Evolutionary conservation across 37 sponge, comb jelly and placozoan genomes (phyloP).

Genomic region (Chondrosia reniformis): DNA sequence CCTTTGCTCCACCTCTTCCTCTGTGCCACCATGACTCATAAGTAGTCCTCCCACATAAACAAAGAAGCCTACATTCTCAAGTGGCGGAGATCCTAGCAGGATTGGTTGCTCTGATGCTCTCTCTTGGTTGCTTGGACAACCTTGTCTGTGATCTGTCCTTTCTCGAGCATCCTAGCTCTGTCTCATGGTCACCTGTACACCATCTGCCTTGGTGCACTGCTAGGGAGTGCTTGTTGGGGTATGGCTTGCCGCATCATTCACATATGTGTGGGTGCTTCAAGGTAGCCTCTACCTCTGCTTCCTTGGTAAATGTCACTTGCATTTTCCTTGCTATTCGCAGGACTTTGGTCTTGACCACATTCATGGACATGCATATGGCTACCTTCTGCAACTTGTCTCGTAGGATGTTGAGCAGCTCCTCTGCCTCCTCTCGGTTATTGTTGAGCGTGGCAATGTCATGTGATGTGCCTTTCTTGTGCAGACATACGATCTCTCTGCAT

Average conservation of each 20-base stretch:
- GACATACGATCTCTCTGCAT: neutral
- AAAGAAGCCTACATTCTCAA: neutral
- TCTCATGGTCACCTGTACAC: neutral
- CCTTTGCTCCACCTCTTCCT: neutral
- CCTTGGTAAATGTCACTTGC: neutral
- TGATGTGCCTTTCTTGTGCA: neutral
- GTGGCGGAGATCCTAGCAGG: neutral
- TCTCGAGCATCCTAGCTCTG: neutral
- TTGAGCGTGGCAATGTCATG: neutral
- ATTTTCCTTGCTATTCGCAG: neutral
- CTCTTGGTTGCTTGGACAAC: neutral
- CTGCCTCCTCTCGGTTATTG: neutral
- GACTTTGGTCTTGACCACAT: neutral
- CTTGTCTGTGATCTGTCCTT: neutral
- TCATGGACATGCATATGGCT: neutral
- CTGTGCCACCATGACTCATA: neutral
- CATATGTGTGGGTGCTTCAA: neutral
- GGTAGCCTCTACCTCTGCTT: neutral
- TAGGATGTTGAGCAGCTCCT: neutral
- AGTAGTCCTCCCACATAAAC: neutral
- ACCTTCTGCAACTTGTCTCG: neutral
- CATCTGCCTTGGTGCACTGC: neutral
- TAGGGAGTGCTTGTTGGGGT: slow-evolving; percentile 1
- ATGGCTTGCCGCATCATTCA: neutral
- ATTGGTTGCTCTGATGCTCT: neutral